Conservation (phyloP, 1,140 invertebrate species). For the Plutomurus gul region DNA sequence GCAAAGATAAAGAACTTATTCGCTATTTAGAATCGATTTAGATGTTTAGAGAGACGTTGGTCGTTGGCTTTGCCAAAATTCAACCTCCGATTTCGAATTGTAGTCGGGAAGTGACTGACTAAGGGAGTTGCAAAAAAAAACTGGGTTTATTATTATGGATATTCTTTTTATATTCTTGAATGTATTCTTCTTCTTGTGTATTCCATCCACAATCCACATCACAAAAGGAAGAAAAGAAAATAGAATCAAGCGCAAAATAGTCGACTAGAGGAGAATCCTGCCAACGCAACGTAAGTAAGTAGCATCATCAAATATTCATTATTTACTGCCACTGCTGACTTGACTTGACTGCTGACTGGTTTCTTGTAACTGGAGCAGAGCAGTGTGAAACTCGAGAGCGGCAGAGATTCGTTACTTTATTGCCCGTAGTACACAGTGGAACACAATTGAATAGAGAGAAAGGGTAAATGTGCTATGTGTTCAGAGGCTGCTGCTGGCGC, state of each 20-base stretch:
- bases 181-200: too few relatives aligned
- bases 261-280: background rate
- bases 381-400: too few relatives aligned
- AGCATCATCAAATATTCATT: constrained; percentile 28
- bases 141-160: constrained; percentile 8
- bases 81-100: too few relatives aligned
- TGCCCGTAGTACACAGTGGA: too few relatives aligned
- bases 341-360: background rate
- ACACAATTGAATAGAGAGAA: too few relatives aligned
- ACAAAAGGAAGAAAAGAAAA: too few relatives aligned
- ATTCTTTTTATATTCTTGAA: constrained; percentile 7
- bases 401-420: too few relatives aligned
- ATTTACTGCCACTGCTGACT: constrained; percentile 4
- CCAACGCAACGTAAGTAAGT: background rate
- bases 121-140: background rate
- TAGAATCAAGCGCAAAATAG: too few relatives aligned
- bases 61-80: background rate
- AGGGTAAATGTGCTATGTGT: too few relatives aligned
- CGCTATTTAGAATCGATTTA: constrained; percentile 27
- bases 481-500: too few relatives aligned
- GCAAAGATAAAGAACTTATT: constrained; percentile 27
- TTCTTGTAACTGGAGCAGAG: background rate
- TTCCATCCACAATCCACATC: too few relatives aligned
- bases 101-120: too few relatives aligned
- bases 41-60: background rate